Evolutionary conservation across 2,113 vertebrate genomes (phyloP), one percentile per base, ranked within the genome.

Genomic region (Neogobius melanostomus): DNA sequence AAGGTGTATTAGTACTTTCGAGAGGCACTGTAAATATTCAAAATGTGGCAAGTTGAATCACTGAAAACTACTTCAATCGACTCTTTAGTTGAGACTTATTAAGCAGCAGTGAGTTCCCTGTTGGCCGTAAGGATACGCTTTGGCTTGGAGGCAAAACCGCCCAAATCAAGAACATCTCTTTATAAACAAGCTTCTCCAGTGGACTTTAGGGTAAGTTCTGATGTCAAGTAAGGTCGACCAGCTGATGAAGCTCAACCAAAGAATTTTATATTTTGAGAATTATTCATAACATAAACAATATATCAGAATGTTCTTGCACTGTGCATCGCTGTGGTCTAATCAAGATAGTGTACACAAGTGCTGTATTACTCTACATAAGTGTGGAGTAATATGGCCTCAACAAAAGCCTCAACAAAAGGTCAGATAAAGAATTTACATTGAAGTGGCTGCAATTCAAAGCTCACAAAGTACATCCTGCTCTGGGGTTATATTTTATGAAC

Each of bases 31-130:
- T 21, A 21, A 21, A 21, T 36, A 36, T 36, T 36, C 28, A 36
- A 36, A 36, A 4, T 36, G 28, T 36, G 28, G 3, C 28, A 36
- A 36, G 28, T 36, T 36, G 28, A 36, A 36, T 36, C 3, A 5
- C 28, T 4, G 28, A 36, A 47, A 47, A 47, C 7, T 47, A 11
- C 46, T 6, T 47, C 46, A 47, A 11, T 47, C 7, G 28, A 36
- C 73, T 84, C 70, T 75, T 81, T 74, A 51, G 65, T n/a, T 60
- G 72, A 56, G 66, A 64, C 72, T 77, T 75, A 71, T 83, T 56
- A 63, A 69, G 69, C 48, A 52, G 73, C 74, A 57, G 76, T 28
- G 48, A 36, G 28, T 9, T 54, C 16, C 10, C 36, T 59, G 69
- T 51, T 16, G 42, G 85, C 83, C 69, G 71, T 82, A 80, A 74